phyloP scores from a whole-genome alignment of 53 echinoderm and acorn worm genomes.

The Henricia sp. region DNA sequence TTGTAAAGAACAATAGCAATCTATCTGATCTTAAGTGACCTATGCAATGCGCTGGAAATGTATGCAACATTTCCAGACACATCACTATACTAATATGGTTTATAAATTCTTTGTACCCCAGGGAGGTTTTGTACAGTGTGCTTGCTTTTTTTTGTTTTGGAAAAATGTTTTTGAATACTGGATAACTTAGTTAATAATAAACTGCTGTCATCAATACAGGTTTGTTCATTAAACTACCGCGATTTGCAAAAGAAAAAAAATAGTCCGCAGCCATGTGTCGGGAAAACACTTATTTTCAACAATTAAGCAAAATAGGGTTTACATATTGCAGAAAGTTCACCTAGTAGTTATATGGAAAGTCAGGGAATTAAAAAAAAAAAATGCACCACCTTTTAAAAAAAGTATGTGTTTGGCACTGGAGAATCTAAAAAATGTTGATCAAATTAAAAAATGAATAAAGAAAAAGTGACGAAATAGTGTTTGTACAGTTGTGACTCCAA shows the following conservation, averaged over 20 bases:
- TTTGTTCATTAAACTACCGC: background rate
- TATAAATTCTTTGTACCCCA: too few species aligned
- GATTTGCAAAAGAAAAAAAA: background rate
- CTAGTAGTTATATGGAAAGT: background rate
- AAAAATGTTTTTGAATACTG: background rate
- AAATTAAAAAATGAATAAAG: background rate
- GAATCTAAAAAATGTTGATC: slow-evolving; percentile 29
- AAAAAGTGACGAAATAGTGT: background rate
- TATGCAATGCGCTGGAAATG: too few species aligned
- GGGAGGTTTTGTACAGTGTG: background rate
- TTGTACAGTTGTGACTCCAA: background rate
- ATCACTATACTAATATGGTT: too few species aligned
- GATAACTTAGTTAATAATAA: background rate
- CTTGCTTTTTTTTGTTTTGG: background rate
- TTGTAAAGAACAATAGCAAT: too few species aligned
- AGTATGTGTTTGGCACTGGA: slow-evolving; percentile 46
- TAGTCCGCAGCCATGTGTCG: background rate
- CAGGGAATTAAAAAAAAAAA: background rate
- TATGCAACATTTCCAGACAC: too few species aligned
- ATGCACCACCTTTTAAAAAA: slow-evolving; percentile 10
- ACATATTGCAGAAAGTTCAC: slow-evolving; percentile 18
- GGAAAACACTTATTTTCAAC: background rate
- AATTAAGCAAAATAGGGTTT: background rate
- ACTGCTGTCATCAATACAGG: background rate
- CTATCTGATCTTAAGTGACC: too few species aligned